Percentiles rank a stretch among this genome's conserved stretches.
These are phyloP conservation scores for Mastomys coucha DNA, from an alignment of 2,113 vertebrate species.

Conservation along the genomic window DNA sequence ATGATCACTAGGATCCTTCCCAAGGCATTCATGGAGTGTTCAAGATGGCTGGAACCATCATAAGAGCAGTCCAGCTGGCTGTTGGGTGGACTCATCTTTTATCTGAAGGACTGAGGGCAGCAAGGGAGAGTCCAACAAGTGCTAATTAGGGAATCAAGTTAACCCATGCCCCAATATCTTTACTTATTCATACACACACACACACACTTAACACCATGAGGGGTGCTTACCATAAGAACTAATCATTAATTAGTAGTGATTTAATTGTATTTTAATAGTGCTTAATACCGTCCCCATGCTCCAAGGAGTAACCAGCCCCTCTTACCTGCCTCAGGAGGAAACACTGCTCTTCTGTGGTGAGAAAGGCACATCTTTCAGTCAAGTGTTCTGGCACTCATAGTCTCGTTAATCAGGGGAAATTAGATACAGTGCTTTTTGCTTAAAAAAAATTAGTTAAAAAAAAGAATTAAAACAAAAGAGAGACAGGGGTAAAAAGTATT, in stretches of 20 bases:
- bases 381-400: background rate
- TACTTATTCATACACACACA: background rate
- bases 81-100: background rate
- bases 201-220: background rate
- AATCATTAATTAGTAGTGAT: background rate
- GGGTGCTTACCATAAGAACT: background rate
- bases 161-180: background rate
- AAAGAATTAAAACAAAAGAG: background rate
- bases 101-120: background rate
- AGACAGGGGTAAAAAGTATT: background rate
- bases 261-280: background rate
- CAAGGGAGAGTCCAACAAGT: background rate
- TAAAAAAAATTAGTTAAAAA: background rate
- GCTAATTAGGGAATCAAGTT: background rate
- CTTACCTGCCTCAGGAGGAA: background rate
- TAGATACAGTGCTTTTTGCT: background rate
- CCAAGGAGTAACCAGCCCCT: background rate
- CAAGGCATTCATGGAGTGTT: background rate
- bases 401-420: slow-evolving; percentile 11
- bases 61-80: background rate
- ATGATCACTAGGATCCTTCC: background rate
- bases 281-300: background rate
- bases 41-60: background rate
- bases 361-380: slow-evolving; percentile 4
- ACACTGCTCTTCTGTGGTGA: background rate